Evolutionary conservation across 1,140 invertebrate species (phyloP), one percentile per base, ranked within the genome.

Genomic region (Charaxes varanes): DNA sequence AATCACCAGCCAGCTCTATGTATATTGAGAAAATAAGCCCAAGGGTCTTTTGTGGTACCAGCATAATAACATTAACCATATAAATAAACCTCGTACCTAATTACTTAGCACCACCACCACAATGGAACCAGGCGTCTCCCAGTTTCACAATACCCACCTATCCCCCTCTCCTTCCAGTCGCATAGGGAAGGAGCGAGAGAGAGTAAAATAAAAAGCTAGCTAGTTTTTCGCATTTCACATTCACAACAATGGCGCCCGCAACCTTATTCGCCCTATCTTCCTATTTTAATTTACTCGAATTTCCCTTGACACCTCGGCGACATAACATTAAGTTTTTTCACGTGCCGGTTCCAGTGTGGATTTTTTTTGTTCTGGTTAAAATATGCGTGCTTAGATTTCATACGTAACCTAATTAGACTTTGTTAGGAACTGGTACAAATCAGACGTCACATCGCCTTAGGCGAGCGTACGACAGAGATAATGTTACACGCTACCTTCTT

Each of bases 221-320:
- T 78, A 78, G 73, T 68, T 65, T 62, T 62, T 56, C 60, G 48
- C 60, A 62, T 55, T 43, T 57, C 56, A 61, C 61, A 64, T 53
- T 53, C 60, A 58, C 45, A 44, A 73, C 70, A 77, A 74, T 62
- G 54, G 56, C 38, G 49, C 44, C 56, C 59, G 51, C 56, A 53
- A 55, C 65, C 74, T 76, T 73, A 82, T 82, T 82, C 72, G 72
- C 65, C 55, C 59, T 71, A 77, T 79, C 74, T 76, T 82, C 72
- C 78, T 79, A 79, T 79, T 79, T 81, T 78, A 82, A 82, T 82
- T 82, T 82, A 79, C 63, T 77, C 67, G 77, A 82, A 82, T 82
- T 82, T 82, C 74, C 78, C 78, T 65, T 78, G 74, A 82, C 78
- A 82, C 74, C 64, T 76, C 60, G 59, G 50, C 65, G 56, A 72